phyloP scores from a whole-genome alignment of 2,113 vertebrate species.

The Actenoides hombroni region DNA sequence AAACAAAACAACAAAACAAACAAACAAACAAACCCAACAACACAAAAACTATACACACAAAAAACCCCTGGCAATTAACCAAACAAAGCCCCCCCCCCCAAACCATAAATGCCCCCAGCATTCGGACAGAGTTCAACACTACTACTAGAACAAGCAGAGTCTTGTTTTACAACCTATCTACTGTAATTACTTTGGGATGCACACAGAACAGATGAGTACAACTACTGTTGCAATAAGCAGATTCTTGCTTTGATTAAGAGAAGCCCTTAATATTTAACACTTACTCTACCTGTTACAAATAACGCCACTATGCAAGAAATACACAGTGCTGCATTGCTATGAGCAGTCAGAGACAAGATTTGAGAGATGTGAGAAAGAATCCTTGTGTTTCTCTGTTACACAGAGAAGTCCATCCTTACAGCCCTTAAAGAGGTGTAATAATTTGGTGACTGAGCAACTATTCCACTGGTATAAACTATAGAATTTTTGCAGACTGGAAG shows the following conservation, averaged over 20 bases:
- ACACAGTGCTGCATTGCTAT: not conserved
- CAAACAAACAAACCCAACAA: not conserved
- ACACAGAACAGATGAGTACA: not conserved
- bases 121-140: not conserved
- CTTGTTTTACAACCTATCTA: not conserved
- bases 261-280: not conserved
- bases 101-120: not conserved
- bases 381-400: not conserved
- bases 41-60: not conserved
- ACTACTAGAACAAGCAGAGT: not conserved
- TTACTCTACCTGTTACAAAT: not conserved
- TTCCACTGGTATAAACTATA: not conserved
- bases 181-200: not conserved
- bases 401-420: not conserved
- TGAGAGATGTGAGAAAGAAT: not conserved
- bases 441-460: not conserved
- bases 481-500: not conserved
- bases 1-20: not conserved
- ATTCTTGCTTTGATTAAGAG: not conserved
- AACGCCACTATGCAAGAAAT: not conserved
- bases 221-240: not conserved
- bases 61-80: not conserved
- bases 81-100: not conserved
- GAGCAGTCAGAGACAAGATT: not conserved
- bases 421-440: not conserved